A percentile compares a stretch with the other conserved stretches of the same genome.
These are phyloP conservation scores for Malurus elegans DNA, from an alignment of 2,113 vertebrate genomes.

Conservation along the genomic window DNA sequence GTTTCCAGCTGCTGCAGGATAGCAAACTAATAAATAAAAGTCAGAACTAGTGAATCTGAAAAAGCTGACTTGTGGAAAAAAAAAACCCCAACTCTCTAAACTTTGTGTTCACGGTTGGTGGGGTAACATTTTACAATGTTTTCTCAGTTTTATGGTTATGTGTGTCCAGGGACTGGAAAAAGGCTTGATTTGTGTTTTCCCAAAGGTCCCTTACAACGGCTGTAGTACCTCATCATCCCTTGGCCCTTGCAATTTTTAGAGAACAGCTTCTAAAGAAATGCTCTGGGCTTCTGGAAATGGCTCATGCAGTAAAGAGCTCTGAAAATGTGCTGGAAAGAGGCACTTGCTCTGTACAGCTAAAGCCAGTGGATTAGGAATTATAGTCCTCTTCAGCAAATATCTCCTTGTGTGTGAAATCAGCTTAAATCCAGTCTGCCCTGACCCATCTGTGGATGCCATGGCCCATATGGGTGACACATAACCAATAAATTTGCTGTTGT, in stretches of 20 bases:
- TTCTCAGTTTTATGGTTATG: background rate
- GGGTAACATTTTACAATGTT: background rate
- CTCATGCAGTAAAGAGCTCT: background rate
- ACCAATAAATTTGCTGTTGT: background rate
- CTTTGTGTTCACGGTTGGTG: rapidly evolving
- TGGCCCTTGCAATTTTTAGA: background rate
- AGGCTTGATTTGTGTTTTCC: background rate
- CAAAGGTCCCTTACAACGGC: background rate
- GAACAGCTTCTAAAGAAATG: background rate
- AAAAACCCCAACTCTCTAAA: background rate
- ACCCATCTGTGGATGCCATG: background rate
- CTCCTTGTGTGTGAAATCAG: background rate
- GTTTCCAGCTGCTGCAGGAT: background rate
- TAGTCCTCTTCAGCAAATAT: background rate
- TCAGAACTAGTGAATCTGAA: background rate
- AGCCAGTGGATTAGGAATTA: background rate
- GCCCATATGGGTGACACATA: background rate
- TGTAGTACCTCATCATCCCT: background rate
- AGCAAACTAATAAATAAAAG: background rate
- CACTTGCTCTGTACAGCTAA: background rate
- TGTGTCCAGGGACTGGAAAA: background rate
- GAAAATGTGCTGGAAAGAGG: background rate
- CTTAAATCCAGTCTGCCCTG: background rate
- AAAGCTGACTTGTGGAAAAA: background rate
- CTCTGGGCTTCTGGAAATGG: background rate